Evolutionary conservation across 1,140 invertebrate genomes (phyloP).

Genomic region (Sycophila sp.): DNA sequence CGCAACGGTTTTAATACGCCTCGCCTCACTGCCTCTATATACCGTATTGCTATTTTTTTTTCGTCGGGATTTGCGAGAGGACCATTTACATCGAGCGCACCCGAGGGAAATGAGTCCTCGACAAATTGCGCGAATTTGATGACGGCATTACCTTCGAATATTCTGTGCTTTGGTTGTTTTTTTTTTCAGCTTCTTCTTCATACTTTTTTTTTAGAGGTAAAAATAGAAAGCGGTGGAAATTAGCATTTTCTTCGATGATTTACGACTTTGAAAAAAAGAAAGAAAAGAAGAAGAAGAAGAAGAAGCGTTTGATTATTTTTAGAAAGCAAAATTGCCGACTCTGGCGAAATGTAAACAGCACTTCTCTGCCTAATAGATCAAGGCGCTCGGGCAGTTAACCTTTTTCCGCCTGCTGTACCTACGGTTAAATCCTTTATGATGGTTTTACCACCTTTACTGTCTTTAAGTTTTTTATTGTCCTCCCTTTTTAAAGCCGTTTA

Average conservation of each 20-base stretch:
- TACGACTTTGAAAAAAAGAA: too few relatives aligned
- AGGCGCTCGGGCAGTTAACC: too few relatives aligned
- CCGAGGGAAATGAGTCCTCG: background rate
- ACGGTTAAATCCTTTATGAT: slow-evolving; percentile 28
- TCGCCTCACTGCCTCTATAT: too few relatives aligned
- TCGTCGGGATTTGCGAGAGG: background rate
- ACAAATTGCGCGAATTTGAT: background rate
- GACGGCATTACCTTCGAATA: too few relatives aligned
- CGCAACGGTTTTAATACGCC: slow-evolving; percentile 3
- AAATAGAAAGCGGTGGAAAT: too few relatives aligned
- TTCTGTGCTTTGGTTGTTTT: too few relatives aligned
- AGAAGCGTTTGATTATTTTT: too few relatives aligned
- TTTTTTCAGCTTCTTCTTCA: too few relatives aligned
- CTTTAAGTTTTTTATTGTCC: slow-evolving; percentile 18
- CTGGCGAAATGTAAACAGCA: background rate
- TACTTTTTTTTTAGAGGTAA: too few relatives aligned
- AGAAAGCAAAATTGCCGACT: too few relatives aligned
- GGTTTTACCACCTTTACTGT: background rate
- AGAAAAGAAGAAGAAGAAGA: too few relatives aligned
- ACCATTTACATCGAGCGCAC: background rate
- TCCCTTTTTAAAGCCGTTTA: slow-evolving; percentile 4
- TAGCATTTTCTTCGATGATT: too few relatives aligned
- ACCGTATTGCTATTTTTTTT: slow-evolving; percentile 5
- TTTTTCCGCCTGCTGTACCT: background rate
- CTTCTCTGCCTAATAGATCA: background rate